A percentile compares a stretch with the other conserved stretches of the same genome.
phyloP scores from a whole-genome alignment of 2,113 vertebrate genomes.

The Stegastes partitus region DNA sequence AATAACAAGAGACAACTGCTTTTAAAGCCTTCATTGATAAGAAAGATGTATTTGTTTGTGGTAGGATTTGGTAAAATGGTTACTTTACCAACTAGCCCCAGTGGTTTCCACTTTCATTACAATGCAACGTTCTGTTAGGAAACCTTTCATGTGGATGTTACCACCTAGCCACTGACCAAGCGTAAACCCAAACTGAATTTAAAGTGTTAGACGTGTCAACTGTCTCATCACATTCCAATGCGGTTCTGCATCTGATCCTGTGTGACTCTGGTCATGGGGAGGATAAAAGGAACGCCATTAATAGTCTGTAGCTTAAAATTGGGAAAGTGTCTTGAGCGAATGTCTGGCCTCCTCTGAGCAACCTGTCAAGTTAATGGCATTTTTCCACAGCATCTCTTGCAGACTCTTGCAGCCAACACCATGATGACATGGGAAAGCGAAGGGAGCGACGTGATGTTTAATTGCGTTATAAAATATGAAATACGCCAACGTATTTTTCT shows the following conservation, averaged over 20 bases:
- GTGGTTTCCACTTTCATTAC: too few species aligned
- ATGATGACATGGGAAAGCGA: not conserved
- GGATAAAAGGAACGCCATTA: not conserved
- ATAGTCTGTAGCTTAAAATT: not conserved
- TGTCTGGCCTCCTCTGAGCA: constrained; percentile 7
- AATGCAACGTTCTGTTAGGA: too few species aligned
- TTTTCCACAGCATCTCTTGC: not conserved
- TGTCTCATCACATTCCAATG: not conserved
- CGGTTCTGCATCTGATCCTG: not conserved
- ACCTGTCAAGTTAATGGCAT: not conserved
- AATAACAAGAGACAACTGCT: too few species aligned
- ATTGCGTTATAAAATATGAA: not conserved
- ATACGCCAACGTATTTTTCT: not conserved
- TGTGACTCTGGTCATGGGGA: not conserved
- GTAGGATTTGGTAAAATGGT: too few species aligned
- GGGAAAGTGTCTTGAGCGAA: not conserved
- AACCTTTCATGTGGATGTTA: too few species aligned
- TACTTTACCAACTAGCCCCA: too few species aligned
- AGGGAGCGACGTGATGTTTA: too few species aligned
- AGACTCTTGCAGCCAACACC: not conserved
- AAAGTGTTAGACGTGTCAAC: too few species aligned
- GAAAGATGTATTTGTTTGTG: too few species aligned
- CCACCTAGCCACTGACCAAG: too few species aligned
- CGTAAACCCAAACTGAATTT: too few species aligned
- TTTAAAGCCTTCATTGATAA: too few species aligned